Base-by-base conservation (phyloP, 1,140 invertebrate genomes). In the Platyscapa corneri region DNA sequence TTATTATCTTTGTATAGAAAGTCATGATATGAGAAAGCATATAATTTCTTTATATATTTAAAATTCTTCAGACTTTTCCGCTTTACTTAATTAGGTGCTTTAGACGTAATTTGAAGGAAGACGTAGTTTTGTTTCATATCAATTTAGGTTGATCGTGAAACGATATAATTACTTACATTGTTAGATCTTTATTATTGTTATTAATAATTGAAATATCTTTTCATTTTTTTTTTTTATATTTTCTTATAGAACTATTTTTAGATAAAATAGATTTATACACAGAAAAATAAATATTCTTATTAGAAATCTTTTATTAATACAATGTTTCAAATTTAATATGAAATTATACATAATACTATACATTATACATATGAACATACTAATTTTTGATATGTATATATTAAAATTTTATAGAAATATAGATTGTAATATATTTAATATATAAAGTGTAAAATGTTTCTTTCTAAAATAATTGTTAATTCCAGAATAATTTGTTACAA, bases 1-100 rank as follows among this genome's bases (percentile, higher is more conserved):
- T 83, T 16, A 77, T 65, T 83, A 78, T 23, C 1, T 78, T 70
- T 53, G 5, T 49, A 84, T 77, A 84, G 82, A 84, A 84, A 84
- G 82, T 84, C 30, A 23, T 16, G 8, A 27, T 67, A 60, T 78
- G 60, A 67, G 82, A 84, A 84, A 84, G 82, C 18, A 77, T 84
- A 39, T 67, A 67, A 78, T 78, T 84, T 84, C 72, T 83, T 76
- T 75, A 84, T 42, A 49, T 75, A 42, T 42, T 46, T 83, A 64
- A 30, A 65, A 49, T 18, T 49, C n/a, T 37, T 49, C 10, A 34
- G 14, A 16, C 75, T 42, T 64, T 84, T 84, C 60, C 75, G 39
- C 32, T 65, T 84, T 84, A 77, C 39, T 67, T 49, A 78, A 84
- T 39, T 53, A 84, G 32, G 34, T 64, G 34, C 20, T 42, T 64